Base-by-base conservation (phyloP, 2,113 vertebrate genomes). In the Epinephelus fuscoguttatus region DNA sequence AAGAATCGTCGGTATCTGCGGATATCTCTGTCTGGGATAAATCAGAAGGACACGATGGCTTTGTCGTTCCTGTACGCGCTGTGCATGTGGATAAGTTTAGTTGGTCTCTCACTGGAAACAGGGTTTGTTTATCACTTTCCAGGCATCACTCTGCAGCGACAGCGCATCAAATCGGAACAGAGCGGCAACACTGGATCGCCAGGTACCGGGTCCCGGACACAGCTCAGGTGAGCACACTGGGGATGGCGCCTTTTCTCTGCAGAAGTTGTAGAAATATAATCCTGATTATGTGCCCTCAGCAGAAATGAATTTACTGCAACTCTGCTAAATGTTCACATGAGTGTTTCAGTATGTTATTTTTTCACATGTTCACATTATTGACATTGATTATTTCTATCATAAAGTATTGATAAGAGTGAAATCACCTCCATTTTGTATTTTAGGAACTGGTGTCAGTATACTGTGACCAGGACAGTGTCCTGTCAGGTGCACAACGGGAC, bases 391-490 rank as follows among this genome's bases (percentile, higher is more conserved):
- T 61, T 50, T 77, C 11, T 61, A 2, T 60, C 14, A 11, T 18
- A 4, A 3, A 0, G 21, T 15, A 45, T 50, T 45, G 11, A 19
- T 63, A 21, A 60, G 4, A 9, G 19, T 71, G 11, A 23, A 33
- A 40, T 68, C 15, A 81, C 0, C 80, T 49, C 61, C 3, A 17
- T 67, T 67, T 37, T 78, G 2, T 70, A 6, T 73, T 62, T 57
- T 91, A 99, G 98, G 94, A 97, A 98, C 82, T 99, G 98, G 98
- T 99, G 98, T 90, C 97, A 97, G 90, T 97, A 97, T 76, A 97
- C 96, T 0, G 96, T 98, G 57, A 96, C 96, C 47, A 96, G 95
- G 93, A 97, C 95, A 0, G 97, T 99, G 75, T 96, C 97, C 82
- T 99, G 98, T 91, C 97, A 98, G 88, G 97, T 98, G 84, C 97